Evolutionary conservation across 2,113 vertebrate genomes (phyloP).

Genomic region (Upupa epops): DNA sequence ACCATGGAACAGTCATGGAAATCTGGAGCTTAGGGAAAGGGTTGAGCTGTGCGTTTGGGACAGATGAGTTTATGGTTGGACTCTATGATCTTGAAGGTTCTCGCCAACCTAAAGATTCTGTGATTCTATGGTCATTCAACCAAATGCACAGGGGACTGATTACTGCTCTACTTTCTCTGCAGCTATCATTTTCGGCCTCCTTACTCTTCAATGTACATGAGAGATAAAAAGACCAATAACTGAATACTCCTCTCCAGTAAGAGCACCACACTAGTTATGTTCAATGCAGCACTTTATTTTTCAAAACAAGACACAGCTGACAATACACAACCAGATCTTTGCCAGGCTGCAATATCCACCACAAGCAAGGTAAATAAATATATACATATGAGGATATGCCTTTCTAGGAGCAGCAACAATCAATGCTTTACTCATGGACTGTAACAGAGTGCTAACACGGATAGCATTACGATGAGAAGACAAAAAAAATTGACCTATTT

Average conservation of each 20-base stretch:
- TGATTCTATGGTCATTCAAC: background rate
- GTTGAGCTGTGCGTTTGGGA: no score
- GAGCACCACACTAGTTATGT: background rate
- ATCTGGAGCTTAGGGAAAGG: no score
- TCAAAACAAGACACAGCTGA: background rate
- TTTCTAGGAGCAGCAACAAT: background rate
- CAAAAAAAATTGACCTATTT: background rate
- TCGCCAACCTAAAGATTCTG: background rate
- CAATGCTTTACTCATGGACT: background rate
- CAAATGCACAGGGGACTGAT: background rate
- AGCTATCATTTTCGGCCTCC: background rate
- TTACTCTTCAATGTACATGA: background rate
- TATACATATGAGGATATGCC: background rate
- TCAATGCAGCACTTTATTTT: background rate
- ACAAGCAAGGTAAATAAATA: no score
- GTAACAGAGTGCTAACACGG: fast-evolving
- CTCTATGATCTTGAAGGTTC: no score
- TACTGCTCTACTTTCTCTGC: background rate
- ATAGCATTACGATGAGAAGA: background rate
- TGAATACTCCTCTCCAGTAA: background rate
- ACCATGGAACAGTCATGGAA: no score
- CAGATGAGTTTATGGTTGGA: no score
- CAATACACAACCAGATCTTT: background rate
- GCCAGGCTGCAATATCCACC: background rate
- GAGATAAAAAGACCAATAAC: background rate